phyloP scores from a whole-genome alignment of 1,140 invertebrate species.

The Meloidogyne exigua region DNA sequence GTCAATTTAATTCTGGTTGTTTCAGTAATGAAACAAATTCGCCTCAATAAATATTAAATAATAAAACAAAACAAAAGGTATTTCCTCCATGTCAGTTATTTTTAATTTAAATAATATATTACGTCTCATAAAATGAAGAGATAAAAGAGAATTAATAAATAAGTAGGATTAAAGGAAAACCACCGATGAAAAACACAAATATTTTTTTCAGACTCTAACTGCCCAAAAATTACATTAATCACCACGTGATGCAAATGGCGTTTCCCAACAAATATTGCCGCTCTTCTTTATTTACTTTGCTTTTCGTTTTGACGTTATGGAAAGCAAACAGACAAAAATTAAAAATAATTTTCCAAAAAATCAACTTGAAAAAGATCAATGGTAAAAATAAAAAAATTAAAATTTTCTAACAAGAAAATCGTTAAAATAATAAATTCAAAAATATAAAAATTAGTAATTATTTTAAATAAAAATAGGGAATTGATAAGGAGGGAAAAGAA shows the following conservation, averaged over 20 bases:
- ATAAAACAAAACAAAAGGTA: not conserved
- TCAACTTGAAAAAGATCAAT: not conserved
- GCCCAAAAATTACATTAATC: not conserved
- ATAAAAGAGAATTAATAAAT: too few relatives aligned
- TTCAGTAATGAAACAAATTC: too few relatives aligned
- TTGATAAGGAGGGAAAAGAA: not conserved
- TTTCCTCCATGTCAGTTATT: too few relatives aligned
- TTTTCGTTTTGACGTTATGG: not conserved
- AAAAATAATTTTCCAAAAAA: conserved; percentile 3
- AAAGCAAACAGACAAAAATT: not conserved
- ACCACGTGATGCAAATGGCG: not conserved
- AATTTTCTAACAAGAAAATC: too few relatives aligned
- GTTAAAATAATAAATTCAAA: not conserved
- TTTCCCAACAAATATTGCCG: not conserved
- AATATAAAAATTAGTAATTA: not conserved
- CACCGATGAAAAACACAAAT: too few relatives aligned
- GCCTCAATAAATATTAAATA: not conserved
- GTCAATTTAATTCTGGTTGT: too few relatives aligned
- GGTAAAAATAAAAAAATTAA: not conserved
- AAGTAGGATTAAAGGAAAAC: too few relatives aligned
- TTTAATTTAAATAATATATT: not conserved
- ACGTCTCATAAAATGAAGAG: conserved; percentile 2
- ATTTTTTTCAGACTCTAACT: too few relatives aligned
- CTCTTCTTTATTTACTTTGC: not conserved
- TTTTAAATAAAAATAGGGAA: not conserved